Base-by-base conservation (phyloP, 2,113 vertebrate species). In the Alectura lathami region DNA sequence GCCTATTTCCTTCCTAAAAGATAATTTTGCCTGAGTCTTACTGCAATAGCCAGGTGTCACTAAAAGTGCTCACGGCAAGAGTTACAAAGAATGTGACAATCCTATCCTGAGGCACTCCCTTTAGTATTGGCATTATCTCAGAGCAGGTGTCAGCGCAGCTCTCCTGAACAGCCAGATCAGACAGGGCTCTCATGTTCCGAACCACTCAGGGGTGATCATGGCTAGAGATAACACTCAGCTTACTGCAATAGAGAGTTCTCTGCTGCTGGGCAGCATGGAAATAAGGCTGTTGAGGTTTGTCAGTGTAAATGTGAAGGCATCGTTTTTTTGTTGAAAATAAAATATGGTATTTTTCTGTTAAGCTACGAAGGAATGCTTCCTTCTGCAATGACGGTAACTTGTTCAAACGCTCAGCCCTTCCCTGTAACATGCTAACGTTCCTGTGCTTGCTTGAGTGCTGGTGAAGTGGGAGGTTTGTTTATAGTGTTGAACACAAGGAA, bases 1-100 rank as follows among this genome's bases (percentile, higher is more conserved):
- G 14, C 42, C 67, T 34, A 5, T 53, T 94, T 97, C 91, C 81
- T 91, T 92, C 89, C 86, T 89, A 89, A 77, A 91, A 89, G 22
- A 87, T n/a, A 86, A 66, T 87, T 82, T 76, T 84, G 72, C 43
- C 36, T 15, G 66, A 74, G 36, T 43, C 57, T 67, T 69, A 83
- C 27, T 87, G 66, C 74, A 76, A 32, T 16, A 91, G 60, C 56
- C 60, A 92, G 80, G 83, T 79, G 67, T 76, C 70, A 23, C 40
- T 36, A 69, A 78, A 87, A 34, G 48, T 18, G 54, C 45, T 80
- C 30, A 60, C 2, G 4, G 38, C 32, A 78, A 78, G 64, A 73
- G 57, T 22, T 48, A 16, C 13, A 29, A 38, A 47, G 67, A 80
- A 38, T 2, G 21, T 38, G 59, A 86, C 36, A 54, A 77, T 59